phyloP scores from a whole-genome alignment of 2,888 invertebrate genomes.

The Alloplasta piceator region DNA sequence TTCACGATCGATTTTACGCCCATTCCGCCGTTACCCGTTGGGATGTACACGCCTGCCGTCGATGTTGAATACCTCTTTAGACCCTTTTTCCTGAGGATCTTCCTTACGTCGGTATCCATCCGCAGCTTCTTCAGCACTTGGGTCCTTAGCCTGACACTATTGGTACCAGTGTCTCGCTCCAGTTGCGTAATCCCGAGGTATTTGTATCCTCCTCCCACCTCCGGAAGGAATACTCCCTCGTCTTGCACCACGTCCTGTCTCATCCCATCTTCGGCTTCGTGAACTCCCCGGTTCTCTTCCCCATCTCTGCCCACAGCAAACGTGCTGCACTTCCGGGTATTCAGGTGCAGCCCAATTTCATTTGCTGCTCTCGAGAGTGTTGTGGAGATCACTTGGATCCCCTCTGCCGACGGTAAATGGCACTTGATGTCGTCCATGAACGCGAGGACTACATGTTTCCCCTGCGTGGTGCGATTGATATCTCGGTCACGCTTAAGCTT shows the following conservation, averaged over 20 bases:
- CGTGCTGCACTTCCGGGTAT: constrained; percentile 35
- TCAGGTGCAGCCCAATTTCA: constrained; percentile 19
- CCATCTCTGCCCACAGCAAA: too few species aligned
- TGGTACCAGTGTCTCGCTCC: constrained; percentile 6
- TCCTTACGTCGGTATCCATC: constrained; percentile 51
- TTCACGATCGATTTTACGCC: background rate
- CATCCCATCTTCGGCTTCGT: too few species aligned
- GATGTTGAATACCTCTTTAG: background rate
- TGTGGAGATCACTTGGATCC: constrained; percentile 23
- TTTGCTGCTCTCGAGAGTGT: constrained; percentile 20
- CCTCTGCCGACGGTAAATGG: constrained; percentile 40
- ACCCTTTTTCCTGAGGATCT: background rate
- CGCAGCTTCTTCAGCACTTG: background rate
- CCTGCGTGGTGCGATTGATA: constrained; percentile 17
- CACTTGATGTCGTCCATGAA: constrained; percentile 65
- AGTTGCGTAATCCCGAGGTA: constrained; percentile 25
- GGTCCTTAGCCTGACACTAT: background rate
- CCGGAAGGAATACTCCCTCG: constrained; percentile 28
- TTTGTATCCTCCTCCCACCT: constrained; percentile 24
- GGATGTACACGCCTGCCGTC: background rate
- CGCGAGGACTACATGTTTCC: constrained; percentile 45
- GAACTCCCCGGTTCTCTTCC: background rate
- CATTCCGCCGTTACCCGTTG: background rate
- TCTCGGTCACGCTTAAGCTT: constrained; percentile 12
- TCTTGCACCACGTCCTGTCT: too few species aligned